Conservation (phyloP, 2,888 invertebrate genomes). For the Folsomia candida region DNA sequence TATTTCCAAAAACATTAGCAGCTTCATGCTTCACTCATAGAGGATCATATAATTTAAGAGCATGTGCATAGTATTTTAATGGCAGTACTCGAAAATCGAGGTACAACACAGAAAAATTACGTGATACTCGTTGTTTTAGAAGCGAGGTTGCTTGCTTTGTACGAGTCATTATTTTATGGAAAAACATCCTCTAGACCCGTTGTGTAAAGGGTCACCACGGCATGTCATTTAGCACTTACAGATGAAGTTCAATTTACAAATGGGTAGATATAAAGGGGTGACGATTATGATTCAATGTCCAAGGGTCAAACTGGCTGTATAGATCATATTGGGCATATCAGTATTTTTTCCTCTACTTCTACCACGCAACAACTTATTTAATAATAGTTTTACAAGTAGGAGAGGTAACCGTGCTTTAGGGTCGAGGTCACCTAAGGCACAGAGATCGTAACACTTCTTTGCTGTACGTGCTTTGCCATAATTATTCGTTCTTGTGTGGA, state of each 20-base stretch:
- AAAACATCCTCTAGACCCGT: not conserved
- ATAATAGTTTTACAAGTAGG: not conserved
- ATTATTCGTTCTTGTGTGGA: not conserved
- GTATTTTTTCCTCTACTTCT: not conserved
- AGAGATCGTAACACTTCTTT: not conserved
- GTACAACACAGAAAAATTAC: not conserved
- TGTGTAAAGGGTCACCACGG: not conserved
- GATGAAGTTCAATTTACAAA: not conserved
- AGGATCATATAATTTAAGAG: no score
- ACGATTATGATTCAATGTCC: not conserved
- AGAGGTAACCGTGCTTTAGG: conserved; percentile 7
- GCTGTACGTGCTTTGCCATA: no score
- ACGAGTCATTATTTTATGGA: not conserved
- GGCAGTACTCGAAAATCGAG: not conserved
- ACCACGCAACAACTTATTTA: no score
- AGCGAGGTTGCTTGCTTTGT: not conserved
- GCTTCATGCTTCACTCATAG: no score
- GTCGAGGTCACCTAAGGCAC: conserved; percentile 9
- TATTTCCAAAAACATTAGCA: no score
- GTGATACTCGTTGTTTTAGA: not conserved
- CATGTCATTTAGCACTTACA: not conserved
- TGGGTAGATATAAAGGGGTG: not conserved
- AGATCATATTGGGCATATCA: no score
- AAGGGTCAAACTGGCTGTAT: no score
- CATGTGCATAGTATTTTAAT: not conserved